These are phyloP conservation scores for Nycticryphes semicollaris DNA, from an alignment of 2,113 vertebrate species.

Conservation along the genomic window DNA sequence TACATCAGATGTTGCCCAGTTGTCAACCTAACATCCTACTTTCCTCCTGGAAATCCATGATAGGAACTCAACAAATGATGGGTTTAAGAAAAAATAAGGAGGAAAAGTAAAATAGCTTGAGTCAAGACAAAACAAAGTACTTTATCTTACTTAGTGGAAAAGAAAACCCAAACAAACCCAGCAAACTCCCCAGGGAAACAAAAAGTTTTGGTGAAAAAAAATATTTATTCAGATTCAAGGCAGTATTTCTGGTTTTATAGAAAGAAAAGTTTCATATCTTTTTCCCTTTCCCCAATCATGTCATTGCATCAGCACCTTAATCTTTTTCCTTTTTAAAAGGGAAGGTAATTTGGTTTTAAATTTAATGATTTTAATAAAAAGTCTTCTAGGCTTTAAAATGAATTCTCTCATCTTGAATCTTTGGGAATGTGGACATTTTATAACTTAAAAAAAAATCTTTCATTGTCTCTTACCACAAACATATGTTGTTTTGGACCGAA, in stretches of 20 bases:
- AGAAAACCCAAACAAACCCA: background rate
- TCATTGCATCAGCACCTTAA: background rate
- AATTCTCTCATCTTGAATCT: background rate
- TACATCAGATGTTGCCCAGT: background rate
- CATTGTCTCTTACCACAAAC: background rate
- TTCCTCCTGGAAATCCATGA: background rate
- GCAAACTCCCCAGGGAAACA: background rate
- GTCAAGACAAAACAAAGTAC: background rate
- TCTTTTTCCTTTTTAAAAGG: background rate
- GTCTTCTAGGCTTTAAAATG: accelerated
- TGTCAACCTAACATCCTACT: background rate
- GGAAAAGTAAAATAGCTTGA: background rate
- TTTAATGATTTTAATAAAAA: background rate
- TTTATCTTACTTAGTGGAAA: background rate
- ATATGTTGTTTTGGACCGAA: background rate
- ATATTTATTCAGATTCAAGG: background rate
- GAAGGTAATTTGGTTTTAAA: accelerated
- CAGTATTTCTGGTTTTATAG: background rate
- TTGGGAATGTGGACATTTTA: background rate
- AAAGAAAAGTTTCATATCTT: background rate
- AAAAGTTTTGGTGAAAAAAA: background rate
- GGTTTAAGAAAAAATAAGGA: background rate
- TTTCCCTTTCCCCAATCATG: background rate
- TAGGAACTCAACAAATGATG: background rate
- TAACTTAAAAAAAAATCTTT: background rate